Evolutionary conservation across 2,113 vertebrate genomes (phyloP), one percentile per base, ranked within the genome.

Genomic region (Anser cygnoides): DNA sequence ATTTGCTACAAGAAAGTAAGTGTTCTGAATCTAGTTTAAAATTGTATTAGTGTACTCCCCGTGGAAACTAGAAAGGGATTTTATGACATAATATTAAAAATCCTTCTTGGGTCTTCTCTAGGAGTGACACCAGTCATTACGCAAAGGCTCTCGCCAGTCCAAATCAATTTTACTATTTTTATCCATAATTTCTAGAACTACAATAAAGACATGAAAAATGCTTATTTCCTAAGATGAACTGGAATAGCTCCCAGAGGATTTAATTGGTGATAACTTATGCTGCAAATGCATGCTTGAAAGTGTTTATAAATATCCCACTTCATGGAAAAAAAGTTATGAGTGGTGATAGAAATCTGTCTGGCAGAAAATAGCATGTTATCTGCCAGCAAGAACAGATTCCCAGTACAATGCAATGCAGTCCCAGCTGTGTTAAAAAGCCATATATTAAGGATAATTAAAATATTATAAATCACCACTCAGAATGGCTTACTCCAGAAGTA

Each of bases 241-340:
- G 59, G 39, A 87, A 71, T 88, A 80, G 25, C 28, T 93, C 35
- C 62, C 77, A 41, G 58, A 72, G 58, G 90, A 87, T 93, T 73
- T 81, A 89, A 62, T 52, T 86, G 28, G 71, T 59, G 89, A 92
- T 92, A 95, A 95, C 37, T 50, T 80, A 77, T 52, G 68, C 46
- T 91, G 82, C 63, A 94, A 94, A 92, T 2, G 9, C 71, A 58
- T 74, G 50, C 44, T 83, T 88, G 39, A 87, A 88, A 71, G 14
- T 73, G 71, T 91, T 97, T 96, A 93, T 95, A 97, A 96, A 95
- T 87, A 90, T 52, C 85, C 55, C 35, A 63, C 68, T 96, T 95
- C 90, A 70, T 68, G 61, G 68, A 35, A 78, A 93, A 91, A 88
- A 74, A 52, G 7, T 74, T 61, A 61, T 19, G 22, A 90, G 44